Conservation (phyloP, 2,113 vertebrate genomes). For the Megatriorchis doriae region DNA sequence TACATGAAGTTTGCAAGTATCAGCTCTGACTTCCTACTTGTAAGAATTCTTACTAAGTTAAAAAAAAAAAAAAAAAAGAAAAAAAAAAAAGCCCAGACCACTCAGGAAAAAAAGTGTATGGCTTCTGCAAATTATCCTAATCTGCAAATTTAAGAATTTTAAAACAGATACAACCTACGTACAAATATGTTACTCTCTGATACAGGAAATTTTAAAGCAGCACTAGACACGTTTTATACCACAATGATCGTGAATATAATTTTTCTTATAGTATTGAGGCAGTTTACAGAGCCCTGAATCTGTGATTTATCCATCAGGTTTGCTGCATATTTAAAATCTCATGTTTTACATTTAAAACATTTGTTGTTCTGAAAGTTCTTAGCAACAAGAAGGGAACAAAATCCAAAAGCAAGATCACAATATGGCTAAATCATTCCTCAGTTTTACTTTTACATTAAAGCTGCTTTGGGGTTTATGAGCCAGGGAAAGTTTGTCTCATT, state of each 20-base stretch:
- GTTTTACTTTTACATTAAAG: constrained; percentile 42
- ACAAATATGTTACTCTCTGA: not conserved
- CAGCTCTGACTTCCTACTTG: not conserved
- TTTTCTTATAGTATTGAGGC: not conserved
- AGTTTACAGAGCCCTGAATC: not conserved
- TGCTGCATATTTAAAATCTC: not conserved
- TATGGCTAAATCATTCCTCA: constrained; percentile 13
- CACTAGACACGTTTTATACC: not conserved
- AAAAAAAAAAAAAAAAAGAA: not conserved
- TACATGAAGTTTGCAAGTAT: not conserved
- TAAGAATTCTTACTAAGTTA: not conserved
- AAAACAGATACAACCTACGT: not conserved
- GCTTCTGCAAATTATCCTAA: not conserved
- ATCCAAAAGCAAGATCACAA: not conserved
- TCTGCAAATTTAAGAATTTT: not conserved
- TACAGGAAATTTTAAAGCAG: not conserved
- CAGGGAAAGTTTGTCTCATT: constrained; percentile 65
- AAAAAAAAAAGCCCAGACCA: not conserved
- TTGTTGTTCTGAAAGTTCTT: not conserved
- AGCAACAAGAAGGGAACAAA: not conserved
- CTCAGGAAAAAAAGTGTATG: not conserved
- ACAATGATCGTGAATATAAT: not conserved
- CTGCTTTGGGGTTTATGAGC: constrained; percentile 58
- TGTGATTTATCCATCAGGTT: not conserved
- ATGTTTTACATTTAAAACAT: constrained; percentile 25